A percentile compares a stretch with the other conserved stretches of the same genome.
Conservation (phyloP, 2,113 vertebrate genomes). For the Romanogobio albipinnatus region DNA sequence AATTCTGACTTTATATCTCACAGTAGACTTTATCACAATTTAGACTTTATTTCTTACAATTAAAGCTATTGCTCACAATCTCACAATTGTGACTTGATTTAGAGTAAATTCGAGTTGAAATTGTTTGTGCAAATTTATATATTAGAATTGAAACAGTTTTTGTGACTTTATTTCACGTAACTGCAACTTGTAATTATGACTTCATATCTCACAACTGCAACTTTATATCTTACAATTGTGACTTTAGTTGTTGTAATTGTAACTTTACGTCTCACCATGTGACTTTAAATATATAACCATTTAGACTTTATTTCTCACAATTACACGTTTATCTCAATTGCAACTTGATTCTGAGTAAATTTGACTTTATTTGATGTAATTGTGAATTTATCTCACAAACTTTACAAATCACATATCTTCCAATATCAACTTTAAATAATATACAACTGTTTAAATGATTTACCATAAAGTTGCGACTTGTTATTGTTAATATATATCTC, state of each 20-base stretch:
- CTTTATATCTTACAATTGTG: not conserved
- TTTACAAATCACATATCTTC: not conserved
- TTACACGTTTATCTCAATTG: not conserved
- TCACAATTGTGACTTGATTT: not conserved
- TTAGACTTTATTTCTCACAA: not conserved
- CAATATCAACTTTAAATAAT: no score
- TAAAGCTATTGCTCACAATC: not conserved
- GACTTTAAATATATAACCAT: not conserved
- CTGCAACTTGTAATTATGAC: no score
- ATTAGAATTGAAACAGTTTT: no score
- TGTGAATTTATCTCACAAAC: not conserved
- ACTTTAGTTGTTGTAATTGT: not conserved
- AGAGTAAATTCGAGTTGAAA: not conserved
- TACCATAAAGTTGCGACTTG: no score
- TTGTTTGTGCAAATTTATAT: not conserved
- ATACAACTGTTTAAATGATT: no score
- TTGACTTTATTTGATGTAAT: not conserved
- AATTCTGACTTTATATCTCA: not conserved
- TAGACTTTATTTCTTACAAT: not conserved
- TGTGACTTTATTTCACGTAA: not conserved
- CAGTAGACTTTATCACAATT: not conserved
- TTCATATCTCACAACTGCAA: no score
- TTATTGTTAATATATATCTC: no score
- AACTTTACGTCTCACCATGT: not conserved
- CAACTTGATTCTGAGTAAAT: not conserved